Base-by-base conservation (phyloP, 2,797 vertebrate species). In the Rallus crepitans region DNA sequence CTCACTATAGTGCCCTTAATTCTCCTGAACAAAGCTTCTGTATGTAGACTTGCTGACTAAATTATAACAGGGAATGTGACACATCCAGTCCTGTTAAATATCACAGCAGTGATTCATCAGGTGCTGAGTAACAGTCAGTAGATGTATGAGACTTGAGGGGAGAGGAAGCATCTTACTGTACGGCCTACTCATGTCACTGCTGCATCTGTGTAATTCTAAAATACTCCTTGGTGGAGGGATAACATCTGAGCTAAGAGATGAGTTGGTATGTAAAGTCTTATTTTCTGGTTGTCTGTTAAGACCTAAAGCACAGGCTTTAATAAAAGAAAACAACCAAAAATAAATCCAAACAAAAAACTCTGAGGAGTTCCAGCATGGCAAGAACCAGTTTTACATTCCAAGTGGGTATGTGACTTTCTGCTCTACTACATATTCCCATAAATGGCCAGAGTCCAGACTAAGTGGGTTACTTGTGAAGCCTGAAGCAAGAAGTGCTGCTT, bases 61-160 rank as follows among this genome's bases (percentile, higher is more conserved):
- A 89, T 78, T 79, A 6, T 39, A 83, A 33, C 40, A 10, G 40
- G 55, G 75, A 92, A 85, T 61, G 89, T 91, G 57, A 86, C 56
- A 40, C 20, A 82, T 21, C 82, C 76, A 83, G 61, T 76, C 35
- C 28, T 39, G 21, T 28, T 68, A 75, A 95, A 91, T 78, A 91
- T 61, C 85, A 83, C 40, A 76, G 82, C 2, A 73, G 73, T 92
- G 91, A 95, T 78, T 96, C 85, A 96, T 69, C 80, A 50, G 83
- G 73, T 70, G 33, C 94, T 88, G 82, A 94, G 31, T 63, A 93
- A 81, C 61, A 92, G 80, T 68, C 85, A 57, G 30, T n/a, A 66
- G 25, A 75, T 66, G 57, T 45, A n/a, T 33, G 71, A 94, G 61
- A 72, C 52, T 61, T 57, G 5, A 45, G 40, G n/a, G 23, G 12